A percentile compares a stretch with the other conserved stretches of the same genome.
These are phyloP conservation scores for Eulimnadia texana DNA, from an alignment of 1,140 invertebrate genomes.

Conservation along the genomic window DNA sequence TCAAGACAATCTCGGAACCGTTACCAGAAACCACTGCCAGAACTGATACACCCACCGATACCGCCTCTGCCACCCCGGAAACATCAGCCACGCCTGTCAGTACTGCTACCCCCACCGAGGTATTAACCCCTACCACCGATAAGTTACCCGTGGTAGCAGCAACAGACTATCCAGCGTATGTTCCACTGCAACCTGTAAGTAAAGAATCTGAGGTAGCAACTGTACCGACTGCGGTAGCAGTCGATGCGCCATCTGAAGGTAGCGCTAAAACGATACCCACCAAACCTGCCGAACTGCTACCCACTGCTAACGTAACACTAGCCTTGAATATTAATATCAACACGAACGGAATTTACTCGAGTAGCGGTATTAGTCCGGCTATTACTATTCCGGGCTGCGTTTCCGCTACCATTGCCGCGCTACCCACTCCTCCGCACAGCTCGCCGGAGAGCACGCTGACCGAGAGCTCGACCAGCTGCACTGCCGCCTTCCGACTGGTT, in stretches of 20 bases:
- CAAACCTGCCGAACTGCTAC: neutral
- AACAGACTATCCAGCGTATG: neutral
- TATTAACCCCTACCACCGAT: neutral
- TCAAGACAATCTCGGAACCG: constrained; percentile 34
- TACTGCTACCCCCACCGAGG: neutral
- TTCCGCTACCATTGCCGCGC: constrained; percentile 23
- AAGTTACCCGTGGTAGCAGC: neutral
- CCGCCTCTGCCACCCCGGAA: constrained; percentile 2
- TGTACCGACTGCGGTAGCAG: neutral
- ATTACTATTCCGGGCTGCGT: neutral
- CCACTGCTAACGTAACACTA: neutral
- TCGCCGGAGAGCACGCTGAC: neutral
- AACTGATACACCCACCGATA: constrained; percentile 1
- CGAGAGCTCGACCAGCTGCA: neutral
- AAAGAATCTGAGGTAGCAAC: neutral
- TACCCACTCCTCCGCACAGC: constrained; percentile 7
- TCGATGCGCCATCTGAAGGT: neutral
- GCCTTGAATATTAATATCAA: constrained; percentile 13
- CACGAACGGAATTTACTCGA: neutral
- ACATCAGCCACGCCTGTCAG: constrained; percentile 7
- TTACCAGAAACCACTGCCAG: constrained; percentile 1
- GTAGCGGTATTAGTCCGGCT: neutral
- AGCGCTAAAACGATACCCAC: neutral
- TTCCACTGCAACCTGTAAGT: neutral
- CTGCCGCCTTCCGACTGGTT: neutral